Evolutionary conservation across 1,140 invertebrate genomes (phyloP).

Genomic region (Manduca sexta): DNA sequence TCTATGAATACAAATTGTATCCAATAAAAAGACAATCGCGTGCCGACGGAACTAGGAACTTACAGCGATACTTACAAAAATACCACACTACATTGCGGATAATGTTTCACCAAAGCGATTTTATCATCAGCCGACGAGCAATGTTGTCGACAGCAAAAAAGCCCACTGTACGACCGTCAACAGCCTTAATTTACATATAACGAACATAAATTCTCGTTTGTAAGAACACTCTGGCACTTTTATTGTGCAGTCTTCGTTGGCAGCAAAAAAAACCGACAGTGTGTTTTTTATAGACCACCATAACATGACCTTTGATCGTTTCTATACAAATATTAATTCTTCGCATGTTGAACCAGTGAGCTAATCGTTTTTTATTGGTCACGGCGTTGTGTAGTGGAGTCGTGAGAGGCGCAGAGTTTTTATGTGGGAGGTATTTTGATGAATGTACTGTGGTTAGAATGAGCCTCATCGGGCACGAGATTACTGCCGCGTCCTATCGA

Average conservation of each 20-base stretch:
- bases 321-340: conserved; percentile 64
- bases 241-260: conserved; percentile 62
- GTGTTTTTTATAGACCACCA: conserved; percentile 50
- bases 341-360: conserved; percentile 30
- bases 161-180: conserved; percentile 25
- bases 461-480: background rate
- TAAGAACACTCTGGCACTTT: conserved; percentile 69
- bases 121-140: conserved; percentile 15
- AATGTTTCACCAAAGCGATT: conserved; percentile 14
- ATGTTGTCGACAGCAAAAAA: conserved; percentile 19
- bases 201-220: conserved; percentile 70
- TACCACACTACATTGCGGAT: conserved; percentile 14
- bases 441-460: background rate
- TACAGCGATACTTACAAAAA: background rate
- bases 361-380: conserved; percentile 48
- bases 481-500: too few relatives aligned
- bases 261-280: conserved; percentile 54
- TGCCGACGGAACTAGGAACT: background rate
- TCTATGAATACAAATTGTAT: too few relatives aligned
- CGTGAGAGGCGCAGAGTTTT: conserved; percentile 13
- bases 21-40: too few relatives aligned
- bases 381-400: conserved; percentile 12
- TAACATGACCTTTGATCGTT: conserved; percentile 45
- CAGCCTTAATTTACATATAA: conserved; percentile 59
- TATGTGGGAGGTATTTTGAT: conserved; percentile 26